Percentiles rank a stretch among this genome's conserved stretches.
These are phyloP conservation scores for Gryllus longicercus DNA, from an alignment of 2,888 invertebrate genomes.

Conservation along the genomic window DNA sequence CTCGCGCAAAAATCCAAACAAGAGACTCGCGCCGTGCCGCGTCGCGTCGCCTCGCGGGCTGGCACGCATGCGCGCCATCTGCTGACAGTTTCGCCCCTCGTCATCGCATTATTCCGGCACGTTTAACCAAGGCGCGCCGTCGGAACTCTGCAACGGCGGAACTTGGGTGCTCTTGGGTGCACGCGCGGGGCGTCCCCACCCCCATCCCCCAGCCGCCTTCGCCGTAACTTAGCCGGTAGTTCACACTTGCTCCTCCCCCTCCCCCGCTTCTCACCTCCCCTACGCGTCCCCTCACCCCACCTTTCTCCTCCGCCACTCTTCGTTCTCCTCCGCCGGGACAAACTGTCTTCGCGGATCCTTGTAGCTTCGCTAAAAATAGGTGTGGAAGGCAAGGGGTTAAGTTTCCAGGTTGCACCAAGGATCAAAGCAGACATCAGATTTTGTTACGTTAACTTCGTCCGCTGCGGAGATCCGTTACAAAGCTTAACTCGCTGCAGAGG, in stretches of 20 bases:
- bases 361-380: not conserved
- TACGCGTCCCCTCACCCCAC: not conserved
- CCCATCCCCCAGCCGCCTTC: not conserved
- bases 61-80: slow-evolving; percentile 8
- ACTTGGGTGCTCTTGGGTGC: slow-evolving; percentile 17
- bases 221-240: slow-evolving; percentile 17
- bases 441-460: slow-evolving; percentile 9
- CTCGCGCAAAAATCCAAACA: not conserved
- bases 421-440: slow-evolving; percentile 17
- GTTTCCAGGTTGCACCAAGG: slow-evolving; percentile 17
- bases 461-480: slow-evolving; percentile 3
- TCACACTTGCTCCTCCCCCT: not conserved
- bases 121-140: not conserved
- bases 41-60: not conserved
- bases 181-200: not conserved
- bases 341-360: slow-evolving; percentile 17
- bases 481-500: slow-evolving; percentile 11
- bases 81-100: slow-evolving; percentile 17
- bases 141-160: not conserved
- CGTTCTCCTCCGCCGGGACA: not conserved
- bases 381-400: slow-evolving; percentile 17
- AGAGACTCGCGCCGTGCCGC: not conserved
- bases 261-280: not conserved
- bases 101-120: slow-evolving; percentile 17
- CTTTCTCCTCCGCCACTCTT: not conserved